These are phyloP conservation scores for Centruroides sculpturatus DNA, from an alignment of 1,140 invertebrate species.

Conservation along the genomic window DNA sequence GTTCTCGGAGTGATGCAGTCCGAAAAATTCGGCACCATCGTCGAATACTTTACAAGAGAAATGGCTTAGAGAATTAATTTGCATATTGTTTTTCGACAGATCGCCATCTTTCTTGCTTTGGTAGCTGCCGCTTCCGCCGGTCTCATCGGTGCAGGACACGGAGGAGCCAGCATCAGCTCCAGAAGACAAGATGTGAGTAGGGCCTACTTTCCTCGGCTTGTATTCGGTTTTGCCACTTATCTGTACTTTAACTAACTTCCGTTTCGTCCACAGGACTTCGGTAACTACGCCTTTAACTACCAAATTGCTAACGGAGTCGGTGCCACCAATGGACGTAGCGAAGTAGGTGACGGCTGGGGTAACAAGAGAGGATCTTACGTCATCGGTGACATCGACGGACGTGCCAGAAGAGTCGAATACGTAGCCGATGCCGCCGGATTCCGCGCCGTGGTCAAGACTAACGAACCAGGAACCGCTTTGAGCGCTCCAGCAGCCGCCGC, in stretches of 20 bases:
- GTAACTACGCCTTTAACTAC: constrained; percentile 19
- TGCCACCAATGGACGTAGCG: constrained; percentile 15
- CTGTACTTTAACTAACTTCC: not conserved
- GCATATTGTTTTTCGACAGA: no score
- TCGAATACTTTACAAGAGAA: no score
- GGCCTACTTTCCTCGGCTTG: no score
- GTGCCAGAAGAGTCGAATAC: constrained; percentile 5
- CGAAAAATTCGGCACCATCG: no score
- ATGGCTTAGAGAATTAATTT: no score
- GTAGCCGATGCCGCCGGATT: constrained; percentile 6
- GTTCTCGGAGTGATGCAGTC: no score
- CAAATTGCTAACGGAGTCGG: constrained; percentile 16
- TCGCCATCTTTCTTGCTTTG: no score
- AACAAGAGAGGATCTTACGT: constrained; percentile 11
- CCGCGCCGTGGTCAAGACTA: constrained; percentile 4
- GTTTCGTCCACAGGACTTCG: constrained; percentile 6
- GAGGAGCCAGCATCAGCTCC: no score
- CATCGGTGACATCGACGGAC: constrained; percentile 7
- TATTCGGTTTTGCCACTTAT: no score
- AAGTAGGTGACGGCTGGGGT: constrained; percentile 17
- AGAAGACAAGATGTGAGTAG: no score
- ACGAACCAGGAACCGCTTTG: constrained; percentile 4
- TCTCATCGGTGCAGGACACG: no score
- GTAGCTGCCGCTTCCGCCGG: no score
- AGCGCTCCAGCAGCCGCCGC: constrained; percentile 11